Evolutionary conservation across 2,113 vertebrate genomes (phyloP).

Genomic region (Gymnarchus niloticus): DNA sequence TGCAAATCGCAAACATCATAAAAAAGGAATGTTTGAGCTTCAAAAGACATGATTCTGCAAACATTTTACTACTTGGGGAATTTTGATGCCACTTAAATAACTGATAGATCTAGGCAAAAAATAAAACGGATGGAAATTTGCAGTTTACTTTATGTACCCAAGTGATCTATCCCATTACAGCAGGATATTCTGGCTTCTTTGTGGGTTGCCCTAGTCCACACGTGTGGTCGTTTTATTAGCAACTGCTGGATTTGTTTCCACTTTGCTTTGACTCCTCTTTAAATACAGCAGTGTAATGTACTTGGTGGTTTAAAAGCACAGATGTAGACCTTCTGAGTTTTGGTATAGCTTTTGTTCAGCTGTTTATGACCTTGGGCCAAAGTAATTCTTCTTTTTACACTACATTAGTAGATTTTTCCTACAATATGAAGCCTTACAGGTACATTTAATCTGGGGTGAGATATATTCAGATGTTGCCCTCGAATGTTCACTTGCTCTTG

Average conservation of each 20-base stretch:
- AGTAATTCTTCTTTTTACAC: not conserved
- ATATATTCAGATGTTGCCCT: conserved; percentile 3
- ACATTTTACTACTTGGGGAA: not conserved
- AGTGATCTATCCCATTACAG: conserved; percentile 18
- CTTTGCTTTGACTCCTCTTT: conserved; percentile 40
- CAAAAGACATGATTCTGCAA: not conserved
- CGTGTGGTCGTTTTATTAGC: conserved; percentile 52
- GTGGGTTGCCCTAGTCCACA: conserved; percentile 7
- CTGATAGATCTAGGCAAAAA: not conserved
- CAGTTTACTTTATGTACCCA: not conserved
- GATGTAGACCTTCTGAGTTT: not conserved
- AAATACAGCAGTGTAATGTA: conserved; percentile 46
- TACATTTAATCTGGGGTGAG: not conserved
- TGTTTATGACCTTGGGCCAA: not conserved
- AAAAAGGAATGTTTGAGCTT: not conserved
- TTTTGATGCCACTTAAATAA: not conserved
- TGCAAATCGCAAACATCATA: not conserved
- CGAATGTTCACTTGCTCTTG: not conserved
- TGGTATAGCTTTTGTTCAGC: not conserved
- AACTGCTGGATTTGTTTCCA: conserved; percentile 37
- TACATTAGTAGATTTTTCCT: conserved; percentile 2
- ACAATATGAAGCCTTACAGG: not conserved
- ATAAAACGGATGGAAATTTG: not conserved
- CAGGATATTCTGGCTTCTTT: not conserved
- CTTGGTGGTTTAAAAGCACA: conserved; percentile 13